Evolutionary conservation across 2,113 vertebrate genomes (phyloP).

Genomic region (Pterocles gutturalis): DNA sequence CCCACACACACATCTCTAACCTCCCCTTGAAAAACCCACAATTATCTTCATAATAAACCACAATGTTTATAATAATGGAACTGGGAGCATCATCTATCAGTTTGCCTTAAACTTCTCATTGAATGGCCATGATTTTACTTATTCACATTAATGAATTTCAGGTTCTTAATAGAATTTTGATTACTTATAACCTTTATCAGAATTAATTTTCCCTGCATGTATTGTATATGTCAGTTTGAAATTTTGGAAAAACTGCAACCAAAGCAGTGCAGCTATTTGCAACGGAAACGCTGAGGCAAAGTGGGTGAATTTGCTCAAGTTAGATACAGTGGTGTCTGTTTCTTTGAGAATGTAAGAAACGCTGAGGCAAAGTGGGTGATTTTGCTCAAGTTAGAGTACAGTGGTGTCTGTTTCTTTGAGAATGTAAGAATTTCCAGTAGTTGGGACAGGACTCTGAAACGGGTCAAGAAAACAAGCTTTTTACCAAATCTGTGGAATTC

Average conservation of each 20-base stretch:
- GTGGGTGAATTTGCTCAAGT: neutral
- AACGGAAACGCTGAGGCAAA: neutral
- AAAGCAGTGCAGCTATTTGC: neutral
- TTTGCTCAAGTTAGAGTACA: neutral
- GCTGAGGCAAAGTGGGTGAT: neutral
- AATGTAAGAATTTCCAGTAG: neutral
- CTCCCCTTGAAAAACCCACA: conserved; percentile 54
- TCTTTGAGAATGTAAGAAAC: neutral
- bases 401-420: neutral
- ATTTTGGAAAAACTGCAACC: neutral
- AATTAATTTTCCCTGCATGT: neutral
- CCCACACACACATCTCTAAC: conserved; percentile 42
- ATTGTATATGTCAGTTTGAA: neutral
- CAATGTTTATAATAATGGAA: conserved; percentile 45
- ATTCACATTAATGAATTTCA: conserved; percentile 30
- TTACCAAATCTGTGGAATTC: neutral
- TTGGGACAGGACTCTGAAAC: neutral
- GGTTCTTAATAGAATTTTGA: conserved; percentile 22
- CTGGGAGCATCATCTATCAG: conserved; percentile 25
- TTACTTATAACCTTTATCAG: neutral
- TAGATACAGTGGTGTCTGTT: neutral
- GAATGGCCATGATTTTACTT: neutral
- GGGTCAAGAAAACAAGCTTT: neutral
- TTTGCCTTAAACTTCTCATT: conserved; percentile 22
- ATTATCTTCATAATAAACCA: conserved; percentile 47